Evolutionary conservation across 2,113 vertebrate genomes (phyloP), one percentile per base, ranked within the genome.

Genomic region (Sturnira hondurensis): DNA sequence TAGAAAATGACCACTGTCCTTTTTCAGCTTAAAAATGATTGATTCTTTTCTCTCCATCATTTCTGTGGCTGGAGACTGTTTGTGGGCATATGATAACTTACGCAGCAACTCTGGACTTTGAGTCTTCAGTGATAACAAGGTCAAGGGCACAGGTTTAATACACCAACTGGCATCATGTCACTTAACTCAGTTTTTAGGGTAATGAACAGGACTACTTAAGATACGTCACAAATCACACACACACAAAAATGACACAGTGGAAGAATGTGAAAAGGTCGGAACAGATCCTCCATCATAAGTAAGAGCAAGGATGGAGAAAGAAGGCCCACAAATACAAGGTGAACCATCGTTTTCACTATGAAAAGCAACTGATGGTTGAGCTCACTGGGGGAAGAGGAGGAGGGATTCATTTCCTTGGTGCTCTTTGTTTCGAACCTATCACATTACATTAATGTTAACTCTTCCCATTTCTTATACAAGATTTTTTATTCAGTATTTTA

Each of bases 1-100:
- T 95, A 96, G 97, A 96, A 97, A 96, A 95, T 96, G 96, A 97
- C 97, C 97, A 96, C 97, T 96, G 96, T 96, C 97, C 96, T 6
- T 95, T 54, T 89, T 38, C 45, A 97, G 50, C 20, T 96, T 7
- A 93, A 36, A 86, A 74, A 67, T 63, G 81, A 83, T 54, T 88
- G 97, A 96, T 94, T 94, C 90, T 91, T 87, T 95, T 94, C 93
- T 93, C 94, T 45, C 61, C 67, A 58, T 84, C 96, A 86, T 70
- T 93, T 97, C 73, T 7, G 73, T 78, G 86, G 88, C 36, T 91
- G 74, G 78, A 68, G 71, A 70, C 83, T 36, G 38, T 96, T 68
- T 93, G 89, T 24, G 86, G 65, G 89, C 2, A 0, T 47, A 5
- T 8, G 38, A 56, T 26, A 83, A 82, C 67, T 63, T 22, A 45